Evolutionary conservation across 2,888 invertebrate genomes (phyloP).

Genomic region (Beris morrisii): DNA sequence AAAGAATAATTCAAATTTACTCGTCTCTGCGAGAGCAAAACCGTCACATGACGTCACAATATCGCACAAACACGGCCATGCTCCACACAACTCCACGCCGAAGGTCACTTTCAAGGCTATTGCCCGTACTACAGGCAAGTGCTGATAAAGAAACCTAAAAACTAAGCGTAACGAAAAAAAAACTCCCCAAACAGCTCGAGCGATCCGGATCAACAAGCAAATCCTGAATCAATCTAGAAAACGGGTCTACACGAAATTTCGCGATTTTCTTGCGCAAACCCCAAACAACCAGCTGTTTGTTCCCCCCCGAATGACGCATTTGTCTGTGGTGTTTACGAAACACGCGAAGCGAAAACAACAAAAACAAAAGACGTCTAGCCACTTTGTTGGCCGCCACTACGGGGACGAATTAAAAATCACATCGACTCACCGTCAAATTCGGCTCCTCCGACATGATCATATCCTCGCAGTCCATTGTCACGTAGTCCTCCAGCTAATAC

Average conservation of each 20-base stretch:
- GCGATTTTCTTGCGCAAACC: too few species aligned
- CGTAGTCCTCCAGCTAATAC: slow-evolving; percentile 4
- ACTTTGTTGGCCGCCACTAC: too few species aligned
- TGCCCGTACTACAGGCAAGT: neutral
- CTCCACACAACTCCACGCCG: slow-evolving; percentile 2
- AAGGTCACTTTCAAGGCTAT: slow-evolving; percentile 32
- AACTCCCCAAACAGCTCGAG: neutral
- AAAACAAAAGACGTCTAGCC: slow-evolving; percentile 14
- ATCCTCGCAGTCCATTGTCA: slow-evolving; percentile 52
- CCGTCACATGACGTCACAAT: neutral
- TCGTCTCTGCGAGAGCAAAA: slow-evolving; percentile 5
- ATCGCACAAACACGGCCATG: slow-evolving; percentile 11
- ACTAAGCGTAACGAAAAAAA: neutral
- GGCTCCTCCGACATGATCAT: slow-evolving; percentile 53
- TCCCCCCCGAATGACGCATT: too few species aligned
- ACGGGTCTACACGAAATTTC: too few species aligned
- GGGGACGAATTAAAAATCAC: too few species aligned
- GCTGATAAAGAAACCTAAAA: neutral
- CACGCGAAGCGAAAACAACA: neutral
- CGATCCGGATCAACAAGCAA: too few species aligned
- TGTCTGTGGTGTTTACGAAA: neutral
- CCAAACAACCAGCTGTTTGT: too few species aligned
- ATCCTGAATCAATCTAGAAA: too few species aligned
- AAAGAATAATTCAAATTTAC: too few species aligned
- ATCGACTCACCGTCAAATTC: slow-evolving; percentile 48